Base-by-base conservation (phyloP, 2,797 vertebrate species). In the Falco novaeseelandiae region DNA sequence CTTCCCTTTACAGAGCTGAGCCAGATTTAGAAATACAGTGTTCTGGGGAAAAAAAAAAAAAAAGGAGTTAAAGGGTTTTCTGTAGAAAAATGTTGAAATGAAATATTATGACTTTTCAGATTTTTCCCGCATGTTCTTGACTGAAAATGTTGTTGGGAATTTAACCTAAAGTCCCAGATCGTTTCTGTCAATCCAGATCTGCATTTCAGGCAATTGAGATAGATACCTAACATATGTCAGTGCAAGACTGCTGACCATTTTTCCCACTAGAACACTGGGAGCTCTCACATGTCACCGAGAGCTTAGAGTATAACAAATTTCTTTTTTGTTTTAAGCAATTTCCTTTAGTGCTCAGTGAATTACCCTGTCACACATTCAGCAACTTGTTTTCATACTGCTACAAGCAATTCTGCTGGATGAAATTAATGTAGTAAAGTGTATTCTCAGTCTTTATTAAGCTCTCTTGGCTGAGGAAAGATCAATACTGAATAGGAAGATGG, bases 271-370 rank as follows among this genome's bases (percentile, higher is more conserved):
- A 93, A 80, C 74, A 85, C 66, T 83, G 57, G 29, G 71, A 86
- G 71, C 16, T 91, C 71, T 95, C 78, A 44, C 58, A 81, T 73
- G 57, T 83, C 92, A 84, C 34, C 14, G 46, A 54, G 57, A 81
- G 67, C 77, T 89, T 91, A 87, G 58, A 76, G 29, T 29, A 34
- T 76, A 93, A 95, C 62, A 87, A 74, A 89, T 90, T 97, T 93
- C 76, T 91, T 94, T 94, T 90, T 93, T 95, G 65, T 91, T 96
- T 92, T 89, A 90, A 89, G 92, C 81, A 92, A 85, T 93, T 97
- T 97, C 90, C 92, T 92, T 93, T 85, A 61, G 74, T 32, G 74
- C 36, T 95, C 67, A 44, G 65, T 80, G 86, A 95, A 93, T 92
- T 87, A 83, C 74, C n/a, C 81, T 80, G 74, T 70, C 77, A 93